Evolutionary conservation across 2,888 invertebrate species (phyloP).

Genomic region (Xestia xanthographa): DNA sequence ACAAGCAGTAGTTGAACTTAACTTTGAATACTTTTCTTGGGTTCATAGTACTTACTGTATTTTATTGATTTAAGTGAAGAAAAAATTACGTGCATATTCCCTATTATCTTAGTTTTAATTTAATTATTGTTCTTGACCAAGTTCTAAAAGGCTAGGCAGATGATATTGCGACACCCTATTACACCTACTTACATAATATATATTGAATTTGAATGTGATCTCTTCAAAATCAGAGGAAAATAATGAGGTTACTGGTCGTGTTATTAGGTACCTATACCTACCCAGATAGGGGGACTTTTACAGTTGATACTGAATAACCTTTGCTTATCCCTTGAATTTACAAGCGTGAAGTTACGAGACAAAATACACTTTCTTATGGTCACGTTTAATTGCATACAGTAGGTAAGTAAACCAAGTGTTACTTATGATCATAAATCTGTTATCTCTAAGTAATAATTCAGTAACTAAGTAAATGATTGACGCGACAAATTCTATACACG

Average conservation of each 20-base stretch:
- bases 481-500: conserved; percentile 16
- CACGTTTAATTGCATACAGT: conserved; percentile 9
- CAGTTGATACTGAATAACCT: not conserved
- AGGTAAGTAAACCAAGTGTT: not conserved
- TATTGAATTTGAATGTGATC: not conserved
- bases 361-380: not conserved
- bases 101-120: not conserved
- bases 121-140: not conserved
- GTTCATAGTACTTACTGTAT: too few species aligned
- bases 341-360: not conserved
- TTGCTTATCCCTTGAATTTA: not conserved
- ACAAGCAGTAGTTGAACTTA: too few species aligned
- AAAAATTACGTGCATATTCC: too few species aligned
- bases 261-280: too few species aligned
- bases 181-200: too few species aligned
- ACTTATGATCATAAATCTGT: conserved; percentile 15
- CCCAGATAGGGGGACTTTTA: not conserved
- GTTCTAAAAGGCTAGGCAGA: too few species aligned
- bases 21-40: too few species aligned
- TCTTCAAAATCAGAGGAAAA: not conserved
- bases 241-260: not conserved
- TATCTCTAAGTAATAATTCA: conserved; percentile 26
- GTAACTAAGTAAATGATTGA: conserved; percentile 16
- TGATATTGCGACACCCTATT: too few species aligned
- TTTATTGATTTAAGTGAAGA: too few species aligned